Base-by-base conservation (phyloP, 1,140 invertebrate genomes). In the Nebria ingens region DNA sequence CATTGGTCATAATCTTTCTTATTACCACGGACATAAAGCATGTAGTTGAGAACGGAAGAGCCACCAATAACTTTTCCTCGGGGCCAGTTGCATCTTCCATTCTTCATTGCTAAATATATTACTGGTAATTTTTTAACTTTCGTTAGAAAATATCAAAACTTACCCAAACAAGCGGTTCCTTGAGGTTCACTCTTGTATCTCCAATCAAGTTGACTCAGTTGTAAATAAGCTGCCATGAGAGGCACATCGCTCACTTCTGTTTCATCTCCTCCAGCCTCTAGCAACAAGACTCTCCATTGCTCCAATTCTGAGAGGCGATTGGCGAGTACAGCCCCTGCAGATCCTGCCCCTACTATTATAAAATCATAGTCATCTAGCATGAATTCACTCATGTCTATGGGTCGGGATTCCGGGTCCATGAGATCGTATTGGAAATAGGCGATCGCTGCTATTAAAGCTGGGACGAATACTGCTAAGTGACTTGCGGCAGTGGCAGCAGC, bases 1-100 rank as follows among this genome's bases (percentile, higher is more conserved):
- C 97, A 99, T 2, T 78, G 76, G 64, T 98, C 91, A 68, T 98
- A 99, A 68, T 99, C 96, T 56, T 80, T 83, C 58, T 84, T 84
- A 67, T 98, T 96, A 0, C 95, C 96, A 21, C 96, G 77, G 0
- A 98, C 76, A 64, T 98, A 99, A 0, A 97, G 76, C 96, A 99
- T 98, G 65, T 97, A 97, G 70, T 99, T 99, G 0, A 98, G 76
- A 0, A 96, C 91, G 1, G 83, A 86, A 1, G 82, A 87, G 1
- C 90, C 90, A 1, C 89, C 90, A 6, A 86, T 71, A 0, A 86
- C 85, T 68, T 85, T 86, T 13, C 89, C 90, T 22, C 89, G 70
- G 0, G 92, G 89, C 89, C 90, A 93, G 62, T 91, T 91, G 65
- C 90, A 93, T 20, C 89, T 77, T 34, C 82, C 77, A 12, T 82